Conservation (phyloP, 2,113 vertebrate genomes). For the Callospermophilus lateralis region DNA sequence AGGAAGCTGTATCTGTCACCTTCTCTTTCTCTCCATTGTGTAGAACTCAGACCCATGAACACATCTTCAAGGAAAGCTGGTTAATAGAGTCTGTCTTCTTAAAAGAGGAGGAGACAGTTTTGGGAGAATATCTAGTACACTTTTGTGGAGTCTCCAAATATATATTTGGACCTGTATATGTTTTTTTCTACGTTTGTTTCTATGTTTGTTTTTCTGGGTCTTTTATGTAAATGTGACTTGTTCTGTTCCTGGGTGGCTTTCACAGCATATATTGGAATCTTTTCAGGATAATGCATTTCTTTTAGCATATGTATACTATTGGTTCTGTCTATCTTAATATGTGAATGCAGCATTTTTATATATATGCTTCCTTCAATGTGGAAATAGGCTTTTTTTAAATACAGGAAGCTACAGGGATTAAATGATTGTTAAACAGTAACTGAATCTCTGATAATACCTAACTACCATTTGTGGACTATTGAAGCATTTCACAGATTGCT, state of each 20-base stretch:
- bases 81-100: background rate
- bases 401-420: constrained; percentile 59
- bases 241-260: background rate
- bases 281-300: background rate
- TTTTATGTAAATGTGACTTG: background rate
- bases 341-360: constrained; percentile 33
- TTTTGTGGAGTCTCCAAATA: background rate
- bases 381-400: constrained; percentile 68
- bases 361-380: background rate
- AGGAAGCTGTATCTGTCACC: background rate
- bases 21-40: background rate
- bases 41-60: background rate
- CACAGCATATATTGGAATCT: background rate
- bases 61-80: background rate
- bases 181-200: background rate
- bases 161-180: background rate
- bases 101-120: background rate
- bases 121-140: background rate
- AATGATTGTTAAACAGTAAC: constrained; percentile 58
- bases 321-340: background rate
- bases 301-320: background rate
- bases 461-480: constrained; percentile 60
- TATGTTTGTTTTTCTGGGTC: background rate
- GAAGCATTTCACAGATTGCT: constrained; percentile 79
- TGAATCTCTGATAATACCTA: constrained; percentile 67